phyloP scores from a whole-genome alignment of 2,888 invertebrate genomes.

The Phasia obesa region DNA sequence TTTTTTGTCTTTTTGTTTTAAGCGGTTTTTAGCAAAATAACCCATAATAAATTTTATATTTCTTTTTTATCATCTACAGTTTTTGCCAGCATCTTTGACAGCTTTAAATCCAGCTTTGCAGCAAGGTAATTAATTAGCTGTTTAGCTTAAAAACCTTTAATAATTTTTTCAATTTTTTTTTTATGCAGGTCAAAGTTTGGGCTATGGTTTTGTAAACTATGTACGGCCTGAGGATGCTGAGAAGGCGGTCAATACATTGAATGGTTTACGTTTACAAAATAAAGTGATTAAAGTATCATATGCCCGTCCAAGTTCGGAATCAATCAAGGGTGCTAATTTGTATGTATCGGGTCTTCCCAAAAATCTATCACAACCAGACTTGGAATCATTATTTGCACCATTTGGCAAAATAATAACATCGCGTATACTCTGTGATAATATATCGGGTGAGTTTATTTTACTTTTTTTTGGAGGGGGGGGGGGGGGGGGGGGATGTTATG shows the following conservation, averaged over 20 bases:
- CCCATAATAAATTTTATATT: slow-evolving; percentile 7
- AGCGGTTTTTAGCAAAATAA: neutral
- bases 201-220: slow-evolving; percentile 99
- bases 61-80: slow-evolving; percentile 74
- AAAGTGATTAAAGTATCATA: slow-evolving; percentile 99
- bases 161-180: neutral
- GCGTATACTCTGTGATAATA: slow-evolving; percentile 97
- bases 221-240: slow-evolving; percentile 98
- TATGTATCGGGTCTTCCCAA: slow-evolving; percentile 99
- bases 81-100: slow-evolving; percentile 81
- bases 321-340: slow-evolving; percentile 98
- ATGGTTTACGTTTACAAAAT: slow-evolving; percentile 98
- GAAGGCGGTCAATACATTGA: slow-evolving; percentile 98
- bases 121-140: slow-evolving; percentile 76
- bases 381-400: slow-evolving; percentile 96
- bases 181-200: slow-evolving; percentile 94
- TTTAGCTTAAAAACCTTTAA: neutral
- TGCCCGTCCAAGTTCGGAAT: slow-evolving; percentile 98
- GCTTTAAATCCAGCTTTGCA: slow-evolving; percentile 82
- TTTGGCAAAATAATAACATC: slow-evolving; percentile 98
- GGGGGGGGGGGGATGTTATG: too few species aligned
- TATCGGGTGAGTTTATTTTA: slow-evolving; percentile 81
- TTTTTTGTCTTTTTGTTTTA: too few species aligned
- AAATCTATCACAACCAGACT: slow-evolving; percentile 97
- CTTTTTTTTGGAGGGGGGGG: too few species aligned